phyloP scores from a whole-genome alignment of 1,140 invertebrate genomes.

The Charaxes varanes region DNA sequence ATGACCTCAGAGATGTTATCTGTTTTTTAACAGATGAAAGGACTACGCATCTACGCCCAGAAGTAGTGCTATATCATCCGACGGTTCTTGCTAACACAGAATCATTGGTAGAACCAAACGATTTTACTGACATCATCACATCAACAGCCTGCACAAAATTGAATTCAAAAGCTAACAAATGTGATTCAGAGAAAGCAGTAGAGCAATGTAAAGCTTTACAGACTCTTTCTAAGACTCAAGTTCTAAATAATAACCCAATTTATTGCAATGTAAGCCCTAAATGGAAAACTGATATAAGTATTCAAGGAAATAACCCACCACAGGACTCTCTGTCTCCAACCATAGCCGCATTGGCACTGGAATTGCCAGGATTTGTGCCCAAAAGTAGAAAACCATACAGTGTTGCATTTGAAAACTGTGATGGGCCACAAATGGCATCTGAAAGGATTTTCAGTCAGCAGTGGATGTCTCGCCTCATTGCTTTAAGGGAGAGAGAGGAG shows the following conservation, averaged over 20 bases:
- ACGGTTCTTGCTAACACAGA: constrained; percentile 60
- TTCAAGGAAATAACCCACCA: constrained; percentile 21
- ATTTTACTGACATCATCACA: constrained; percentile 41
- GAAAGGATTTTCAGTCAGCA: constrained; percentile 64
- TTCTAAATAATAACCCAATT: constrained; percentile 40
- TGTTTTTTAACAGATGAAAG: constrained; percentile 49
- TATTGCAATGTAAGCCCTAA: constrained; percentile 50
- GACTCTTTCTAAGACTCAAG: constrained; percentile 39
- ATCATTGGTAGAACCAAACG: constrained; percentile 26
- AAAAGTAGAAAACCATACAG: constrained; percentile 47
- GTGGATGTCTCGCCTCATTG: constrained; percentile 63
- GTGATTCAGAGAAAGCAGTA: constrained; percentile 62
- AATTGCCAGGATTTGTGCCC: constrained; percentile 68
- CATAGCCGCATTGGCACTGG: constrained; percentile 59
- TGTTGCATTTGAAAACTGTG: constrained; percentile 38
- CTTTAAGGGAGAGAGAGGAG: constrained; percentile 59
- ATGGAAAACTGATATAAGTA: constrained; percentile 20
- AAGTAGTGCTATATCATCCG: constrained; percentile 63
- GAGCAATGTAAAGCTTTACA: constrained; percentile 41
- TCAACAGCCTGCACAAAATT: constrained; percentile 27
- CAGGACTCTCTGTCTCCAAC: constrained; percentile 50
- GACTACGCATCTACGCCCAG: constrained; percentile 42
- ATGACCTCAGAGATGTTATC: constrained; percentile 56
- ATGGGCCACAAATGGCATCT: constrained; percentile 53
- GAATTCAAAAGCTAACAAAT: constrained; percentile 45